Base-by-base conservation (phyloP, 2,113 vertebrate genomes). In the Phoxinus phoxinus region DNA sequence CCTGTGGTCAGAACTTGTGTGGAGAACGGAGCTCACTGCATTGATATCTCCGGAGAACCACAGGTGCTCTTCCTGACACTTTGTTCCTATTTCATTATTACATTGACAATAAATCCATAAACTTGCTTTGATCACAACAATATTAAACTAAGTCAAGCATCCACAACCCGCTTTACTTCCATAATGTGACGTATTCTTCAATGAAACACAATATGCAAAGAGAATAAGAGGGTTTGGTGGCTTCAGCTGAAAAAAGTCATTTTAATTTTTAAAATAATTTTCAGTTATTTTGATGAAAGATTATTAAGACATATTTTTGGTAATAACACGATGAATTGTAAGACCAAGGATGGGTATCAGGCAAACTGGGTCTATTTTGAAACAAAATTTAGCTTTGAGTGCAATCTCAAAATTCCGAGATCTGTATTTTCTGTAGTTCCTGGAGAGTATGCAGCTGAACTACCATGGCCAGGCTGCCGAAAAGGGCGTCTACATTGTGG, bases 41-140 rank as follows among this genome's bases (percentile, higher is more conserved):
- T 99, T 48, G 98, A 99, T 88, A 96, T 99, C 91, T 93, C 90
- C 89, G 98, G 98, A 90, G 98, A 99, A 88, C 97, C 98, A 71
- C 96, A 99, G 95, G 98, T 99, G 30, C 8, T 59, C n/a, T 32
- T 53, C 74, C 25, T 76, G 73, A 95, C 11, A 91, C 87, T 4
- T 4, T 72, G 23, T 37, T 69, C 32, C 8, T 1, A 10, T 69
- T 4, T 23, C 6, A 46, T 41, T 30, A 21, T 46, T 51, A 71
- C 48, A 30, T 44, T 58, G 19, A 30, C 10, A 74, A 81, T 61
- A 37, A 56, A 32, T 53, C 7, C 15, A 30, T 76, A 51, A 51
- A 46, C 8, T 1, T 4, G 13, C 2, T 32, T 17, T 3, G 19
- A 72, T 7, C 27, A 6, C 32, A 65, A 46, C 30, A 25, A 84